Evolutionary conservation across 2,888 invertebrate species (phyloP), one percentile per base, ranked within the genome.

Genomic region (Aromia moschata): DNA sequence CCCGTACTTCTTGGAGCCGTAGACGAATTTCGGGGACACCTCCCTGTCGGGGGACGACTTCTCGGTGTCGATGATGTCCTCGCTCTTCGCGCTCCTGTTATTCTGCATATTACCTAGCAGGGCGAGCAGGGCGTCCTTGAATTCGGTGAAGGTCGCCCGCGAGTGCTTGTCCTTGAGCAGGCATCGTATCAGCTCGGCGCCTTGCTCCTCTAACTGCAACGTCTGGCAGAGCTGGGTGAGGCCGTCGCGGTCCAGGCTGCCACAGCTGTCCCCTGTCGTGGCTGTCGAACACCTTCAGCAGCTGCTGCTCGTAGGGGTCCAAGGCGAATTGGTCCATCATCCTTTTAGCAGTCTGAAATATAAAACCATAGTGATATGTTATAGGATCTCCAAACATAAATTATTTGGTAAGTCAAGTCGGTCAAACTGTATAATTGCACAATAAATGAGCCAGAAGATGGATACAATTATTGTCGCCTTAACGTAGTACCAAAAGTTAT

Each of bases 241-340:
- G 40, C 91, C 88, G 41, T 85, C 83, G 71, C 84, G 84, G 75
- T 89, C 88, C 67, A 93, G 79, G 72, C 87, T 85, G 69, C 89
- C 89, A 74, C 85, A 84, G 73, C 87, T 87, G 75, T 88, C 86
- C 66, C n/a, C 84, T 83, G 80, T 92, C 89, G 81, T 91, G 91
- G 75, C 90, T 91, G 78, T 90, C 87, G 77, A 92, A 93, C 76
- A 92, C 91, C 71, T 88, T 87, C 72, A 89, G 87, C 73, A 93
- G 84, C 83, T 92, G 92, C 81, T 90, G 88, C 79, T 93, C 93
- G 77, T 93, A 92, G 40, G 89, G 92, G 83, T 91, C 90, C 79
- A 87, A 52, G 14, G 63, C 58, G 46, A 64, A 64, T 14, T 67
- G 66, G 2, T 70, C 67, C 69, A 69, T 69, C 17, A 46, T 38